Evolutionary conservation across 2,797 vertebrate species (phyloP), one percentile per base, ranked within the genome.

Genomic region (Hafferia zeledoni): DNA sequence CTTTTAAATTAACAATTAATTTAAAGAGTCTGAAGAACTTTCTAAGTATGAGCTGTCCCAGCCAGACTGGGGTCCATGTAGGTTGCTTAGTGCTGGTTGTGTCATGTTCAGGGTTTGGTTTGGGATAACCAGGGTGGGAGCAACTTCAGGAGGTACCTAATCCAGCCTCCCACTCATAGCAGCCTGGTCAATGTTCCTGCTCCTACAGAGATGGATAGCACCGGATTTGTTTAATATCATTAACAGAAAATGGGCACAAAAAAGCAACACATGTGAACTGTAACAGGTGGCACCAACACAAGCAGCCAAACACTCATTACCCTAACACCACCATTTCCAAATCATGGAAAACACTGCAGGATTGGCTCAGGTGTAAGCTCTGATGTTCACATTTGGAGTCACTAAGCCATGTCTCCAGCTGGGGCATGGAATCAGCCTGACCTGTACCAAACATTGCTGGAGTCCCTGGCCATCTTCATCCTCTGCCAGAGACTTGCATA

Each of bases 41-140:
- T 60, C 55, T 5, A 46, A 70, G 22, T 18, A n/a, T 3, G 39
- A 57, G 10, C n/a, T 82, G 23, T 37, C 33, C 14, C 56, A 60
- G 35, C 28, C 70, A 50, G 47, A 12, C 8, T 5, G 5, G 55
- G 16, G 41, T 43, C 19, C 15, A 25, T 1, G 2, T 35, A 24
- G 15, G 41, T 31, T 19, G 43, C 72, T 61, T 43, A 46, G 35
- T 5, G 11, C 30, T 31, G 23, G 25, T 78, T 65, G 4, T 31
- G 10, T 9, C 13, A 3, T 0, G 3, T 39, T 49, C 9, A 3
- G 41, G 13, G 12, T 11, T 39, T 53, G 49, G 20, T 47, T 76
- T n/a, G 25, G 50, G 35, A 30, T 46, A 52, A 46, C 30, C 65
- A 50, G 30, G 13, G 27, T 37, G 7, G 28, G 31, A 33, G 14